Percentiles rank a stretch among this genome's conserved stretches.
phyloP scores from a whole-genome alignment of 2,888 invertebrate genomes.

The Apamea monoglypha region DNA sequence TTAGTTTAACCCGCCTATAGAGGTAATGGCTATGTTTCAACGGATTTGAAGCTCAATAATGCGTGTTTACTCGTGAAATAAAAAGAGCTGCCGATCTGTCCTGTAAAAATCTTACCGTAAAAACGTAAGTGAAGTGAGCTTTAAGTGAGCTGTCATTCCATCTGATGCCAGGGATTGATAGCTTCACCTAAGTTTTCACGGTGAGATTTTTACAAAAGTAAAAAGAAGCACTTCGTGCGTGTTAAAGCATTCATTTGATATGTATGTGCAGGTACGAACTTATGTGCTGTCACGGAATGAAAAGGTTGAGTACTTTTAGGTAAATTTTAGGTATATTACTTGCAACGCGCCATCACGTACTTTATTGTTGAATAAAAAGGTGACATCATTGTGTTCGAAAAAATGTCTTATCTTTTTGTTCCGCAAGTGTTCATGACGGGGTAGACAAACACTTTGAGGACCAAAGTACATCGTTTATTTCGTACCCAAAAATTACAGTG shows the following conservation, averaged over 20 bases:
- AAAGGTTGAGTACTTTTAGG: background rate
- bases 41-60: background rate
- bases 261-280: background rate
- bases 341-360: background rate
- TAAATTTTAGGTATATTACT: background rate
- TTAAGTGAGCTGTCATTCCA: too few species aligned
- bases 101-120: background rate
- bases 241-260: background rate
- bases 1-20: constrained; percentile 20
- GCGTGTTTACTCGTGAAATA: background rate
- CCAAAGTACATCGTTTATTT: background rate
- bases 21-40: constrained; percentile 5
- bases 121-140: background rate
- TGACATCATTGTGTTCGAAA: background rate
- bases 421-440: background rate
- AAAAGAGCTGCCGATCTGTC: background rate
- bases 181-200: too few species aligned
- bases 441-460: background rate
- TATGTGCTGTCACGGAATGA: background rate
- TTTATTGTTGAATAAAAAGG: background rate
- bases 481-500: too few species aligned
- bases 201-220: too few species aligned
- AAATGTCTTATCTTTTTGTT: background rate
- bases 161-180: too few species aligned
- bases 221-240: background rate